phyloP scores from a whole-genome alignment of 2,797 vertebrate genomes.

The Arvicola amphibius region DNA sequence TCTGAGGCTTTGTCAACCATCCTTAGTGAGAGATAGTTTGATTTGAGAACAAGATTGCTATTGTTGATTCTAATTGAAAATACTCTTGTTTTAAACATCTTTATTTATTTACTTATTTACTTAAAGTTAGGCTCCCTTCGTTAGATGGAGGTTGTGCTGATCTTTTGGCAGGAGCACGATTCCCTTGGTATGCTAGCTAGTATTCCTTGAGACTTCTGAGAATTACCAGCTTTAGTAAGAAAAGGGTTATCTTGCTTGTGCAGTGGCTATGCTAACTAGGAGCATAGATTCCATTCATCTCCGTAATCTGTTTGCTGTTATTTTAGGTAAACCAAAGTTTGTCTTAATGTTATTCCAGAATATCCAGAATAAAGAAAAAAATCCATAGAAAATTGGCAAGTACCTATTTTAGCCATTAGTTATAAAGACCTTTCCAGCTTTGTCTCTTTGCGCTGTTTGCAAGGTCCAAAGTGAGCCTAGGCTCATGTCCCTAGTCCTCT shows the following conservation, averaged over 20 bases:
- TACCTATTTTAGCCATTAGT: slow-evolving; percentile 56
- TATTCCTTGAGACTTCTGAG: neutral
- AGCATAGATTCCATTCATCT: neutral
- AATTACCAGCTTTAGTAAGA: neutral
- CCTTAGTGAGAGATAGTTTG: neutral
- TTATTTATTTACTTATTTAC: neutral
- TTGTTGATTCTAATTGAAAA: neutral
- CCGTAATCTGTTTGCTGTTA: slow-evolving; percentile 55
- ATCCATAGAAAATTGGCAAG: slow-evolving; percentile 14
- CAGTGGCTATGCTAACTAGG: neutral
- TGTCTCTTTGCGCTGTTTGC: neutral
- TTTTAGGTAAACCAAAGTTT: slow-evolving; percentile 36
- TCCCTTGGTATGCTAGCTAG: neutral
- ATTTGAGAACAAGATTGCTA: neutral
- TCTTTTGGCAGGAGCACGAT: neutral
- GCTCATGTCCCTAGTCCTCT: neutral
- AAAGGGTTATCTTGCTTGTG: neutral
- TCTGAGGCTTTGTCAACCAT: neutral
- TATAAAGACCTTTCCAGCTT: neutral
- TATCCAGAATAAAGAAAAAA: slow-evolving; percentile 19
- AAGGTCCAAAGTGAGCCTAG: neutral
- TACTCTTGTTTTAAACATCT: neutral
- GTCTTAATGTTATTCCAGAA: neutral
- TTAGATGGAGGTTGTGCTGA: slow-evolving; percentile 24
- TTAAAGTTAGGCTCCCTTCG: neutral